Evolutionary conservation across 1,140 invertebrate genomes (phyloP).

Genomic region (Steinernema khuongi): DNA sequence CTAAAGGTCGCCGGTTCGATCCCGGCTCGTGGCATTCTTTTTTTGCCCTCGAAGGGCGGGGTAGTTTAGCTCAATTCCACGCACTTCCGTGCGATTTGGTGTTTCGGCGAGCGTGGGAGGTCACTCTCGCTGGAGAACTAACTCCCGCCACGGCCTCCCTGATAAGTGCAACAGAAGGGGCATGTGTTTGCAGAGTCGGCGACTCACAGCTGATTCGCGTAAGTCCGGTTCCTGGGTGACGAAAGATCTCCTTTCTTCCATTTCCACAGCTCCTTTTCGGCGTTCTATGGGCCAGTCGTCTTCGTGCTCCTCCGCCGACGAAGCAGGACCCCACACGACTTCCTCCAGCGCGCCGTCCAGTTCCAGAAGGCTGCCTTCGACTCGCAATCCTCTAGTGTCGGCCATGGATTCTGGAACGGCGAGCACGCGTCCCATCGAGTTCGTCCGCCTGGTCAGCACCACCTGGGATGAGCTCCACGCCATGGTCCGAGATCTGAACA

Average conservation of each 20-base stretch:
- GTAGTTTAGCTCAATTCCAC: too few species aligned
- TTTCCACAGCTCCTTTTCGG: background rate
- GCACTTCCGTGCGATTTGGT: too few species aligned
- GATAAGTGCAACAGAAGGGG: too few species aligned
- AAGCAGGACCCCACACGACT: too few species aligned
- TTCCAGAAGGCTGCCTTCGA: background rate
- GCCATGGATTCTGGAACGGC: background rate
- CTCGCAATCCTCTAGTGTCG: background rate
- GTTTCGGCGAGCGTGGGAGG: too few species aligned
- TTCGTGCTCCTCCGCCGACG: background rate
- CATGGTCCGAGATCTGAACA: background rate
- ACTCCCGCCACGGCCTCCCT: too few species aligned
- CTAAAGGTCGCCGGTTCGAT: constrained; percentile 33
- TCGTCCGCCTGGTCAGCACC: background rate
- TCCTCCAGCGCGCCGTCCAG: background rate
- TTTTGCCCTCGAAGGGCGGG: too few species aligned
- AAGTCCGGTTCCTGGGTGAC: background rate
- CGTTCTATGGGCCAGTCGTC: background rate
- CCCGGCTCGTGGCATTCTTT: constrained; percentile 19
- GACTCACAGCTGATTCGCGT: too few species aligned
- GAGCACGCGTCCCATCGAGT: background rate
- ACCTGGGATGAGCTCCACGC: background rate
- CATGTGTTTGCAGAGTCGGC: too few species aligned
- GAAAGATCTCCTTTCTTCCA: background rate
- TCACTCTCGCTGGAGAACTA: too few species aligned